These are phyloP conservation scores for Drosophila ananassae DNA, from an alignment of 1,140 invertebrate species.

Conservation along the genomic window DNA sequence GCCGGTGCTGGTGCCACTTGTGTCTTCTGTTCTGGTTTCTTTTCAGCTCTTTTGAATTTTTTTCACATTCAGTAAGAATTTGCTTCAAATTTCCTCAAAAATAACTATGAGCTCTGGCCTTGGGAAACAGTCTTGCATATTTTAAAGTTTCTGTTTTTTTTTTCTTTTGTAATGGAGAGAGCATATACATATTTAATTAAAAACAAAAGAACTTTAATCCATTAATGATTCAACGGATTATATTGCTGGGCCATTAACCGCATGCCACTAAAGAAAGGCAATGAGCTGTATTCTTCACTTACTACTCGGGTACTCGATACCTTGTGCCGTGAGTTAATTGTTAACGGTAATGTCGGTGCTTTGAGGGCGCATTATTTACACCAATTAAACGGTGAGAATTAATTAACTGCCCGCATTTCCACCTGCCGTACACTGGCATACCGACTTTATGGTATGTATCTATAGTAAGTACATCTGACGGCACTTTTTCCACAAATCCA, in stretches of 20 bases:
- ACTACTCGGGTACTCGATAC: constrained; percentile 3
- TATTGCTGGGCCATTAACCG: constrained; percentile 1
- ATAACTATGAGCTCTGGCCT: neutral
- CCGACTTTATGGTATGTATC: neutral
- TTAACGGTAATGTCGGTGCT: constrained; percentile 3
- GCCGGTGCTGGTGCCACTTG: neutral
- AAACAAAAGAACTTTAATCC: neutral
- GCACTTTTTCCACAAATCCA: neutral
- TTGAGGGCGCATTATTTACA: constrained; percentile 15
- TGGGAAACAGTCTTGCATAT: neutral
- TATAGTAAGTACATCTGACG: too few relatives aligned
- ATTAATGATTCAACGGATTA: constrained; percentile 14
- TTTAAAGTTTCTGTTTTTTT: neutral
- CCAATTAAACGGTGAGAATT: constrained; percentile 13
- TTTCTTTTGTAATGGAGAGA: neutral
- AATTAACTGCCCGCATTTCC: constrained; percentile 9
- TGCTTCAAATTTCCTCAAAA: neutral
- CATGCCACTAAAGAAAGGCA: neutral
- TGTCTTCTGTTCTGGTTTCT: neutral
- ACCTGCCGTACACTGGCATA: neutral
- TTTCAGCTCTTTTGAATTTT: neutral
- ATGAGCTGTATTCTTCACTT: constrained; percentile 1
- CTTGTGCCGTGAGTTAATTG: constrained; percentile 10
- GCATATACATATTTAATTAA: neutral
- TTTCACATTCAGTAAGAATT: neutral